A percentile compares a stretch with the other conserved stretches of the same genome.
phyloP scores from a whole-genome alignment of 1,140 invertebrate species.

The Musca domestica region DNA sequence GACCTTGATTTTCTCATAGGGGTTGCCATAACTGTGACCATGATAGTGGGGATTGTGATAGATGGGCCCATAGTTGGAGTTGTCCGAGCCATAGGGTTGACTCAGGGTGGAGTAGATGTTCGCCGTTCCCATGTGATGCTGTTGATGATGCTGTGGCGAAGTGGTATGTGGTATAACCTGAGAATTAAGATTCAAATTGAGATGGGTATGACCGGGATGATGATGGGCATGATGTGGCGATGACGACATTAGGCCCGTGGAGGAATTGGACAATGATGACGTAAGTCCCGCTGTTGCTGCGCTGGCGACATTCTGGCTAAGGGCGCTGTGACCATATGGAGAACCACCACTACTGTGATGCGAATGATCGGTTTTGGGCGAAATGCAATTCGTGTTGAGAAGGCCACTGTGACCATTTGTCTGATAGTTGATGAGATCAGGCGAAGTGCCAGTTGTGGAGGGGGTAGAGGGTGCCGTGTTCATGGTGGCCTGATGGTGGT shows the following conservation, averaged over 20 bases:
- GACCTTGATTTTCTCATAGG: slow-evolving; percentile 52
- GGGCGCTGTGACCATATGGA: slow-evolving; percentile 23
- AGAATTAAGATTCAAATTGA: slow-evolving; percentile 25
- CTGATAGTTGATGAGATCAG: slow-evolving; percentile 36
- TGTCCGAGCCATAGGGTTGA: slow-evolving; percentile 55
- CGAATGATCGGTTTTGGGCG: slow-evolving; percentile 3
- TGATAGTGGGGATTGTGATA: slow-evolving; percentile 54
- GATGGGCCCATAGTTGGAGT: slow-evolving; percentile 57
- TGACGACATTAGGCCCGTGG: not conserved
- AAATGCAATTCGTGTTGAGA: slow-evolving; percentile 13
- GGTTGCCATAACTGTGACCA: slow-evolving; percentile 41
- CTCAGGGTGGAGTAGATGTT: slow-evolving; percentile 49
- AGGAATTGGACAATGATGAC: not conserved
- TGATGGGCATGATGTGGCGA: not conserved
- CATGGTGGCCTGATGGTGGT: slow-evolving; percentile 14
- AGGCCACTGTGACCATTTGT: not conserved
- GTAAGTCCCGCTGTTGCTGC: slow-evolving; percentile 28
- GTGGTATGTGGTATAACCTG: not conserved
- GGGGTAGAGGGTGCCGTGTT: slow-evolving; percentile 27
- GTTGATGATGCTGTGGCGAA: slow-evolving; percentile 23
- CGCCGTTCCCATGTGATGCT: slow-evolving; percentile 29
- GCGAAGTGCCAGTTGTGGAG: slow-evolving; percentile 41
- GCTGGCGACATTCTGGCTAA: slow-evolving; percentile 9
- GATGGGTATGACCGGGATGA: slow-evolving; percentile 20
- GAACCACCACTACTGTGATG: slow-evolving; percentile 3